Percentiles rank a stretch among this genome's conserved stretches.
Evolutionary conservation across 2,113 vertebrate species (phyloP).

Genomic region (Pterocles gutturalis): DNA sequence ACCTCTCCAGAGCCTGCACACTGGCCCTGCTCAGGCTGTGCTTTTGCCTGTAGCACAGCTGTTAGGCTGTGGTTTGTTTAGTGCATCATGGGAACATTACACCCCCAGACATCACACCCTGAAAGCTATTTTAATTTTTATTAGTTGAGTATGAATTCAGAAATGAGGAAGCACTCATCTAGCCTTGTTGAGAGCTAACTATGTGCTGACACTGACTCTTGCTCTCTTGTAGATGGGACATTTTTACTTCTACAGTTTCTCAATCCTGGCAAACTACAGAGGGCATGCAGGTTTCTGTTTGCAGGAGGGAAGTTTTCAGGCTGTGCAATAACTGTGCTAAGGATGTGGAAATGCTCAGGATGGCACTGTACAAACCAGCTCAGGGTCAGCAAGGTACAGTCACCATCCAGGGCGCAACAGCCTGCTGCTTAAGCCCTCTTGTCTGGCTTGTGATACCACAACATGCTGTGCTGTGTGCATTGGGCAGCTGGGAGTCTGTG

Average conservation of each 20-base stretch:
- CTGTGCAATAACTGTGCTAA: neutral
- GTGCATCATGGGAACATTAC: neutral
- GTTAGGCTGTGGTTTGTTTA: neutral
- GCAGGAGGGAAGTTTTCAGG: neutral
- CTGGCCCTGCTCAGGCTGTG: neutral
- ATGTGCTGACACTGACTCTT: neutral
- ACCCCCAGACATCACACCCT: neutral
- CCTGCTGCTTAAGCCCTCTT: neutral
- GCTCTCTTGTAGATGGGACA: neutral
- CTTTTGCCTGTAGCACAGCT: neutral
- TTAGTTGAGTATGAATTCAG: neutral
- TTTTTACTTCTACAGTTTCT: conserved; percentile 7
- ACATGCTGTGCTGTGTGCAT: neutral
- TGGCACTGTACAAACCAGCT: neutral
- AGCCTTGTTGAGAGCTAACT: neutral
- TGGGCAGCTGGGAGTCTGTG: neutral
- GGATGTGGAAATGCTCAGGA: neutral
- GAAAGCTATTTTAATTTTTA: conserved; percentile 32
- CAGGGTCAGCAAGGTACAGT: neutral
- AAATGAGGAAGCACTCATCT: conserved; percentile 13
- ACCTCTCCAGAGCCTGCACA: neutral
- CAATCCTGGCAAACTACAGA: neutral
- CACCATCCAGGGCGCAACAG: neutral
- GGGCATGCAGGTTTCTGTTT: neutral
- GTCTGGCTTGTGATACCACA: neutral